phyloP scores from a whole-genome alignment of 1,140 invertebrate genomes.

The Leptestheria dahalacensis region DNA sequence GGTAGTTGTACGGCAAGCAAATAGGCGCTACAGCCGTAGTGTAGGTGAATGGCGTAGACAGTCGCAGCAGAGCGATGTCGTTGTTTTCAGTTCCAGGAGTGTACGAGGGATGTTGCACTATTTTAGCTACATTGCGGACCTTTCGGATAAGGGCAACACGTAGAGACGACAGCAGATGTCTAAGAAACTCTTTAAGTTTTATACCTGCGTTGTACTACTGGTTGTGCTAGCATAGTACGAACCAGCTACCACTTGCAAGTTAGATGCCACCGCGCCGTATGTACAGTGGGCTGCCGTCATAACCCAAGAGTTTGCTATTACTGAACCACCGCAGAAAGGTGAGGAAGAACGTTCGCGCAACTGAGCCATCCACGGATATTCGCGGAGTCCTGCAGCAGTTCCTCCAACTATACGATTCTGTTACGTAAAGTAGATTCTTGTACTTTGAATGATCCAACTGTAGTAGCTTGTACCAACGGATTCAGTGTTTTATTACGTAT shows the following conservation, averaged over 20 bases:
- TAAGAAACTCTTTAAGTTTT: not conserved
- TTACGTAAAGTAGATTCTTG: not conserved
- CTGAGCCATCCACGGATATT: constrained; percentile 14
- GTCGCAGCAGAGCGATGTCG: constrained; percentile 44
- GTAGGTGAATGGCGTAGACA: constrained; percentile 33
- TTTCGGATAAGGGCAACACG: not conserved
- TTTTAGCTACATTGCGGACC: constrained; percentile 13
- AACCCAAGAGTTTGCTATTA: constrained; percentile 30
- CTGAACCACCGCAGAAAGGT: constrained; percentile 31
- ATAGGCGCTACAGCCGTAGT: constrained; percentile 39
- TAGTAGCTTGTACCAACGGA: too few relatives aligned
- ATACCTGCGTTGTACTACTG: not conserved
- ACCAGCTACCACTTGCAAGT: constrained; percentile 10
- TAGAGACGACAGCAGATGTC: not conserved
- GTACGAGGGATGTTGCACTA: constrained; percentile 5
- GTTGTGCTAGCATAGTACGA: not conserved
- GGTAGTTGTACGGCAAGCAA: constrained; percentile 45
- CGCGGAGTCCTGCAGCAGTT: not conserved
- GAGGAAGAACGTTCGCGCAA: not conserved
- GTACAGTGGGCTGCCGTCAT: constrained; percentile 32
- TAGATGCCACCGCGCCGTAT: not conserved
- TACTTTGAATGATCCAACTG: too few relatives aligned
- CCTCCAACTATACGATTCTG: constrained; percentile 15
- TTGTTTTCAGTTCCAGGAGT: constrained; percentile 26
- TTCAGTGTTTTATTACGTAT: not conserved